phyloP scores from a whole-genome alignment of 1,140 invertebrate species.

The Dufourea novaeangliae region DNA sequence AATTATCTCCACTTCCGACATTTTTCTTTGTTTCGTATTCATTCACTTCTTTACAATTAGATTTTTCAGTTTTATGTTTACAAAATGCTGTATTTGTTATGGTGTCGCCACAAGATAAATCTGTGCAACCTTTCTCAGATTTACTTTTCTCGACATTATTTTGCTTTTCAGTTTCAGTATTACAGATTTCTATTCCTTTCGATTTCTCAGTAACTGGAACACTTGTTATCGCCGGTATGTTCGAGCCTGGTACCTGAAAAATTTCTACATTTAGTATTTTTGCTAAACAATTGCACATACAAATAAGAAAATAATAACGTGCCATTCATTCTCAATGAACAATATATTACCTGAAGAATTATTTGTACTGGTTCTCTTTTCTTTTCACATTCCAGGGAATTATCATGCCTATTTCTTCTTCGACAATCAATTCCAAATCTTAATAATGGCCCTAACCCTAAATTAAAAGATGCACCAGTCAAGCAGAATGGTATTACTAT shows the following conservation, averaged over 20 bases:
- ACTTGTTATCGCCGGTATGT: background rate
- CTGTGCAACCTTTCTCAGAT: background rate
- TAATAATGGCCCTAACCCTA: conserved; percentile 61
- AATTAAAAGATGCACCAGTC: conserved; percentile 55
- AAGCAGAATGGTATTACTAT: conserved; percentile 48
- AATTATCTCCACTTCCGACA: conserved; percentile 24
- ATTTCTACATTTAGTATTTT: background rate
- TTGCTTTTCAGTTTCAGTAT: background rate
- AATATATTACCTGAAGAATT: conserved; percentile 32
- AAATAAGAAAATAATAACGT: background rate
- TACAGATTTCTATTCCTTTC: background rate
- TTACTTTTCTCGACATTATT: background rate
- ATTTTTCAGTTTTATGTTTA: background rate
- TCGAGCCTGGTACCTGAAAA: background rate
- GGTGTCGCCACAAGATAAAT: conserved; percentile 24
- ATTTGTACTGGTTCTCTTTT: conserved; percentile 36
- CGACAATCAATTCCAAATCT: conserved; percentile 25
- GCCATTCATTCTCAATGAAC: background rate
- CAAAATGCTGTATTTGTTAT: background rate
- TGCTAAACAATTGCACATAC: background rate
- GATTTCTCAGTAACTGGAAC: background rate
- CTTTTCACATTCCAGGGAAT: conserved; percentile 1
- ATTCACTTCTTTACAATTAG: background rate
- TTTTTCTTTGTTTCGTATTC: background rate
- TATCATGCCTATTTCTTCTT: conserved; percentile 4